Evolutionary conservation across 2,113 vertebrate species (phyloP).

Genomic region (Himantopus leucocephalus): DNA sequence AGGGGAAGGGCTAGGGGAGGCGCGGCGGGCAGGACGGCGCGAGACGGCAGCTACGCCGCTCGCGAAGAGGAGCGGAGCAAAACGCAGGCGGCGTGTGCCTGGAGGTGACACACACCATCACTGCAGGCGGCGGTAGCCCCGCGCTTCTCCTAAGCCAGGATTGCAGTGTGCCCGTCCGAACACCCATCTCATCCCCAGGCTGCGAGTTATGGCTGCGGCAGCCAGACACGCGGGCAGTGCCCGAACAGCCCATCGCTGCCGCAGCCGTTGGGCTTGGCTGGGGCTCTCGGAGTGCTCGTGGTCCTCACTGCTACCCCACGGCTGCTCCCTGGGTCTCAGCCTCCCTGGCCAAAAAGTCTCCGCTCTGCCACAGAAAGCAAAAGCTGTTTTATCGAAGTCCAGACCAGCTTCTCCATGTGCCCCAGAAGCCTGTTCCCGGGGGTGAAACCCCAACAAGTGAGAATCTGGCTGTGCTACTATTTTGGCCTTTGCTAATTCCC

Average conservation of each 20-base stretch:
- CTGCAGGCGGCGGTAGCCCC: neutral
- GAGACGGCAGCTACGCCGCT: neutral
- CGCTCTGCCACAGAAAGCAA: neutral
- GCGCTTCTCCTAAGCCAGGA: neutral
- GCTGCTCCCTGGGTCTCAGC: neutral
- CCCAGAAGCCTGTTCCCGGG: neutral
- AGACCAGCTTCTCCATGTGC: neutral
- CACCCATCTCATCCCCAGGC: neutral
- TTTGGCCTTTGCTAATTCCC: neutral
- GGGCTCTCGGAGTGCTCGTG: neutral
- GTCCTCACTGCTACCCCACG: neutral
- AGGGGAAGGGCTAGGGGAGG: neutral
- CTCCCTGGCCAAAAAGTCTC: neutral
- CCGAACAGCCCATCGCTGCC: neutral
- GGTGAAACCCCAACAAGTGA: neutral
- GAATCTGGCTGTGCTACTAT: neutral
- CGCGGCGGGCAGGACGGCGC: neutral
- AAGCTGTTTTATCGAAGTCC: neutral
- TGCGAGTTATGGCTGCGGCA: neutral
- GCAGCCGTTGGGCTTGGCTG: neutral
- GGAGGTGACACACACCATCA: neutral
- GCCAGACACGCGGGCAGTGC: neutral
- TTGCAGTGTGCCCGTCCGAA: neutral
- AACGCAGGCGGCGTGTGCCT: accelerated
- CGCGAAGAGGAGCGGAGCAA: neutral